Evolutionary conservation across 2,888 invertebrate species (phyloP), one percentile per base, ranked within the genome.

Genomic region (Parnassius glacialis): DNA sequence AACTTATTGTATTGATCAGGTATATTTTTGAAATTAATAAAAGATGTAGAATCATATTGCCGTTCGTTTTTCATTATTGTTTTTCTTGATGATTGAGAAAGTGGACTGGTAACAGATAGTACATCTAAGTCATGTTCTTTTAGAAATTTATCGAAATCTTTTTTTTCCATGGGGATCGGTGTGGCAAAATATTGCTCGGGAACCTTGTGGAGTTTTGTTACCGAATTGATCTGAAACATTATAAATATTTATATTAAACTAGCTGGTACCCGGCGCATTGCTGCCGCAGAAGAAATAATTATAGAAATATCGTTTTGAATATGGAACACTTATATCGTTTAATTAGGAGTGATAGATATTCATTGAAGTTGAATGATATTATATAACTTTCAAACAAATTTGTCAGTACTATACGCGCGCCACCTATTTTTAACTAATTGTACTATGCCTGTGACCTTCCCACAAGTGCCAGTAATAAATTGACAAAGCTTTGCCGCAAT

Each of bases 101-200:
- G 60, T 1, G 86, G 81, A 0, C 76, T 65, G 0, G 82, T 87
- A 0, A 88, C 78, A 1, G 78, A 77, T 3, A 74, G 69, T 0
- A 87, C 81, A 42, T 85, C 87, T 41, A 88, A 65, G 0, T 74
- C 41, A 45, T 85, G 69, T 0, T 80, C 78, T 66, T 76, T 83
- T 1, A 88, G 73, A 65, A 88, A 88, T 2, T 72, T 77, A 1
- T 85, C 67, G 57, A 88, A 87, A 0, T 83, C 81, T 0, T 68
- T 51, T 2, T 66, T 68, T 10, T 67, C 70, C 88, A 87, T 88
- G 10, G 88, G 87, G 5, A 87, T 47, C 0, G 85, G 86, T 0
- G 84, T 85, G n/a, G 74, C 71, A 60, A 75, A 87, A 59, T 79
- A 78, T 56, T 86, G 87, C 10, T 70, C 9, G 2, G 87, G 87